Percentiles rank a stretch among this genome's conserved stretches.
These are phyloP conservation scores for Tauraco hartlaubi DNA, from an alignment of 2,797 vertebrate genomes.

Conservation along the genomic window DNA sequence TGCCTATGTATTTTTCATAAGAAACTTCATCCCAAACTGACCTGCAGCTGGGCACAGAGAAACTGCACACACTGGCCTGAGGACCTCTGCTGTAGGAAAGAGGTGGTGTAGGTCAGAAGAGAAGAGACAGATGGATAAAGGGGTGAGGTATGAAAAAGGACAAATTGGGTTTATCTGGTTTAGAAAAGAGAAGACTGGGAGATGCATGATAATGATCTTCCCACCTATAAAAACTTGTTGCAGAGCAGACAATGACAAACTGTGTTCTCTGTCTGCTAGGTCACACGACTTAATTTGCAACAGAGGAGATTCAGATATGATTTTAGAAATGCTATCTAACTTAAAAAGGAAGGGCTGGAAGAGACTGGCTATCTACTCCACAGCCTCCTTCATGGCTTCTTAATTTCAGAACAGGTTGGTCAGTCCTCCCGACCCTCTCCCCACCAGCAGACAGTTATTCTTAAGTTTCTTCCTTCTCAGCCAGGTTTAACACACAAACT, in stretches of 20 bases:
- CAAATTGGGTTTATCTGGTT: not conserved
- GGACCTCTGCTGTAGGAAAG: not conserved
- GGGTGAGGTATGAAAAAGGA: not conserved
- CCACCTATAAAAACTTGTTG: conserved; percentile 25
- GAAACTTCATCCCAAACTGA: not conserved
- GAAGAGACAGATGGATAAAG: not conserved
- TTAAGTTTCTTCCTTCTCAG: not conserved
- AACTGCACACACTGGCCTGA: not conserved
- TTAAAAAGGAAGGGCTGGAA: not conserved
- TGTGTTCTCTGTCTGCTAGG: not conserved
- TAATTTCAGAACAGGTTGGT: not conserved
- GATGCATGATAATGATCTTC: conserved; percentile 12
- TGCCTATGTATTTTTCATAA: not conserved
- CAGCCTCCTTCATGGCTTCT: not conserved
- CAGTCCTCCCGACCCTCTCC: not conserved
- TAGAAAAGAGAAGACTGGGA: conserved; percentile 2
- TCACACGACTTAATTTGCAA: not conserved
- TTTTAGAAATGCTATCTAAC: conserved; percentile 28
- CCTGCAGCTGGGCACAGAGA: not conserved
- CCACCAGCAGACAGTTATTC: not conserved
- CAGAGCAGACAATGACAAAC: conserved; percentile 41
- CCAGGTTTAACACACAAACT: not conserved
- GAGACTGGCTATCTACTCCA: not conserved
- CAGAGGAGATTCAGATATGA: conserved; percentile 3
- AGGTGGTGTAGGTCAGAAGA: not conserved